Base-by-base conservation (phyloP, 2,113 vertebrate species). In the Beaufortia kweichowensis region DNA sequence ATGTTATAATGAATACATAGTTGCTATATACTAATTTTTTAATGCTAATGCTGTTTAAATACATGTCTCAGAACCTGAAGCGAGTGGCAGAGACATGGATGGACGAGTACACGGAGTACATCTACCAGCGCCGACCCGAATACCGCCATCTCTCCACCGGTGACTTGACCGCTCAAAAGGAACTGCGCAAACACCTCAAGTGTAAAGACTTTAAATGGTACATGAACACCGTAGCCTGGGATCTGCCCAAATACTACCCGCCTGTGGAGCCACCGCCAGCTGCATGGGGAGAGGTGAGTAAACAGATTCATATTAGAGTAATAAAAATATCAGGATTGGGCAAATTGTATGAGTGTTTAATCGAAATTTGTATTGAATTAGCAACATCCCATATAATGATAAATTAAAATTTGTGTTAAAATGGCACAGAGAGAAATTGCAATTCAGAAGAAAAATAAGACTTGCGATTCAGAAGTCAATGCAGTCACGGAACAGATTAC, bases 191-290 rank as follows among this genome's bases (percentile, higher is more conserved):
- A 28, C 92, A 93, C 24, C 94, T 95, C 1, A 94, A 93, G 79
- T 96, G 95, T 88, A 95, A 94, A 85, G 94, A 95, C 85, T 96
- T 96, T 93, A 94, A 92, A 75, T 96, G 95, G 95, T 96, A 94
- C 88, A 96, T 96, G 95, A 89, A 91, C 67, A 90, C 90, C 0
- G 95, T 96, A 87, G 95, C 95, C 81, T 96, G 95, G 95, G 95
- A 95, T 46, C 91, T 96, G 77, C 93, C 94, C 2, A 94, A 94
- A 82, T 95, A 94, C 77, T 96, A 95, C 82, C 95, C 95, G 65
- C 93, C 95, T 1, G 93, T 96, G 83, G 95, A 95, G 83, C 95
- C 95, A 70, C 89, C 88, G 3, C 92, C 95, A 21, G 94, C 94
- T 2, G 93, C 94, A 62, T 96, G 95, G 95, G 95, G 94, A 10